Evolutionary conservation across 2,797 vertebrate species (phyloP), one percentile per base, ranked within the genome.

Genomic region (Scarus forsteni): DNA sequence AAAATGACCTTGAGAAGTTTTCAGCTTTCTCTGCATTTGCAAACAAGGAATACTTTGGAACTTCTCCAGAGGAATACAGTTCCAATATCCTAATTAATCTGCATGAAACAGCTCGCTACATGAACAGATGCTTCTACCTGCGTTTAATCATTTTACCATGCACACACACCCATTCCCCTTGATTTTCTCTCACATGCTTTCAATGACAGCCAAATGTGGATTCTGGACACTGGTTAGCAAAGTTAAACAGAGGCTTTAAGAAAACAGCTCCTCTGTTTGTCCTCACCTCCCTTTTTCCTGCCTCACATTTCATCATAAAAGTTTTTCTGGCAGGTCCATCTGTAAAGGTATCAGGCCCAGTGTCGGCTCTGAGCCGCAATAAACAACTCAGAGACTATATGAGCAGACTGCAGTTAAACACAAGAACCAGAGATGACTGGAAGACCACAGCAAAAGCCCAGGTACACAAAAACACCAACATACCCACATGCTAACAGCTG

Each of bases 21-120:
- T 94, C 88, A 94, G 94, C 90, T 92, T 93, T 92, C 92, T 91
- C 93, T 81, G 92, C 91, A 27, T 27, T 92, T 94, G 86, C 89
- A 91, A 92, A 92, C 86, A 90, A 94, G 93, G 91, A 94, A 93
- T 93, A 95, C 89, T 94, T 94, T 93, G 66, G 72, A 64, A 87
- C 71, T 83, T 85, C 44, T 61, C 83, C 58, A 64, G 73, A 66
- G 10, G 1, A 66, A 79, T 56, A 58, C 38, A 74, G 60, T 60
- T 16, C 60, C 73, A 80, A 75, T 62, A 18, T 42, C 12, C 4
- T 3, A 38, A 34, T 43, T n/a, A 61, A 76, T 38, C n/a, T 56
- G 44, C 59, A 52, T 52, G 51, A 44, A 54, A 27, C 14, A 10
- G 9, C 57, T 68, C 42, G 46, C 27, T 73, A 9, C 46, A 35